Evolutionary conservation across 2,113 vertebrate species (phyloP).

Genomic region (Climacteris rufus): DNA sequence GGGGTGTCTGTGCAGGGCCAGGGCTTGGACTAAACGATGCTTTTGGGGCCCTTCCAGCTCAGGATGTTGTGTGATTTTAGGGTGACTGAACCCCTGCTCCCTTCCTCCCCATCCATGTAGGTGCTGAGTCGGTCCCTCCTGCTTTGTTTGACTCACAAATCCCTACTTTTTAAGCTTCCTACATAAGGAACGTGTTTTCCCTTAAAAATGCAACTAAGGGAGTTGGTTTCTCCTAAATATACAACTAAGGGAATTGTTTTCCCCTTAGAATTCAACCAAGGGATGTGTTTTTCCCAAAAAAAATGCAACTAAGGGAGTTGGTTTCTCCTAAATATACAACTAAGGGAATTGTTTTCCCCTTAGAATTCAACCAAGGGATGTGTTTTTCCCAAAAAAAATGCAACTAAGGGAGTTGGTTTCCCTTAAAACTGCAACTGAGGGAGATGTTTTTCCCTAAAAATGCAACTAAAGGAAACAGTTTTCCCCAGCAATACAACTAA

Average conservation of each 20-base stretch:
- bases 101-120: neutral
- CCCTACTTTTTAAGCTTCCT: neutral
- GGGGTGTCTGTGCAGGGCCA: neutral
- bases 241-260: neutral
- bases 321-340: neutral
- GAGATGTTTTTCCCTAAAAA: neutral
- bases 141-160: neutral
- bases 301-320: neutral
- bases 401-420: neutral
- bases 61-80: neutral
- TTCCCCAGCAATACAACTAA: neutral
- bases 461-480: neutral
- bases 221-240: neutral
- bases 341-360: neutral
- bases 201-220: neutral
- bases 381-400: neutral
- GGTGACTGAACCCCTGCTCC: neutral
- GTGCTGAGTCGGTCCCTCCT: neutral
- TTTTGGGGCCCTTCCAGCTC: neutral
- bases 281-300: neutral
- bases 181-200: neutral
- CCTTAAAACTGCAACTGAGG: neutral
- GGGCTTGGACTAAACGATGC: neutral
- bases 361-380: neutral
- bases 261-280: neutral